Base-by-base conservation (phyloP, 2,888 invertebrate genomes). In the Troides oblongomaculatus region DNA sequence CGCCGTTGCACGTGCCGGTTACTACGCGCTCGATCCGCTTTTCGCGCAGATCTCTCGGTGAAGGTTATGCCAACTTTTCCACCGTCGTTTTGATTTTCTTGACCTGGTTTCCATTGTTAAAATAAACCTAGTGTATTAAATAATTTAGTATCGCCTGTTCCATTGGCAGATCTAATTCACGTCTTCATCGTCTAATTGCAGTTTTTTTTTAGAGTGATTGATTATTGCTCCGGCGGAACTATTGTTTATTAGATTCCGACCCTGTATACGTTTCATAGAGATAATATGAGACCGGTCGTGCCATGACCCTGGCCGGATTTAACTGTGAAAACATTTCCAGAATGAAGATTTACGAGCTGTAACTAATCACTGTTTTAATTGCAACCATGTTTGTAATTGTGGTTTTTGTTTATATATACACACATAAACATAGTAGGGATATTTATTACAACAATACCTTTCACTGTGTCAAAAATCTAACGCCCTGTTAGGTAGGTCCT, bases 51-150 rank as follows among this genome's bases (percentile, higher is more conserved):
- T 70, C 69, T 70, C 63, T 71, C 71, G 68, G 71, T 75, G 85
- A 86, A 86, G 87, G 89, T 86, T 84, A 79, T 75, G 74, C 75
- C 71, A 72, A 72, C 72, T 77, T 84, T 83, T 85, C 84, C 78
- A 79, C 80, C 83, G 84, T 82, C 86, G 84, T 86, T 87, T 86
- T 82, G 78, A 85, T 88, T 90, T 87, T 89, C 89, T 84, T 89
- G 90, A 89, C 90, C 90, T 81, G 83, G 83, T 89, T 91, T 72
- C 83, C 82, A 79, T 79, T 78, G 83, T 84, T 83, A 80, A 88
- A 88, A 86, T 84, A 84, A 85, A 83, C 83, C 30, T 81, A 78
- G 82, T 82, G 85, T 83, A 84, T 85, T 81, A 85, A 85, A 87
- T 87, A 87, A 87, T 89, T 89, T 89, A 84, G 81, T 76, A 73